Conservation (phyloP, 2,888 invertebrate species). For the Monopis laevigella region DNA sequence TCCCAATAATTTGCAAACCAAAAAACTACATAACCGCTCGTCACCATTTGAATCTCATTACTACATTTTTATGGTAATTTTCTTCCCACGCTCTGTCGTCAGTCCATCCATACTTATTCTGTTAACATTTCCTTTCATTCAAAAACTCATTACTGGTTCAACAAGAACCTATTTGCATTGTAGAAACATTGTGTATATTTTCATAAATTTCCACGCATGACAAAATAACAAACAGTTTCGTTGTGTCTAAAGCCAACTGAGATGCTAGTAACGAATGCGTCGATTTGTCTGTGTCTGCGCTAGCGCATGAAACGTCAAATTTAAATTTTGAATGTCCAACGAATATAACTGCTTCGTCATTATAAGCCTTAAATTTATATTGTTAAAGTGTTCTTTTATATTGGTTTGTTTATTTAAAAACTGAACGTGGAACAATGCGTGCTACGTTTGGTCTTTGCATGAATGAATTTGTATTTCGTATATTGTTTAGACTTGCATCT, state of each 20-base stretch:
- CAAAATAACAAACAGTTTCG: slow-evolving; percentile 2
- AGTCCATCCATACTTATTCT: not conserved
- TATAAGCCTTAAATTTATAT: too few species aligned
- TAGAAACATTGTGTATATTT: not conserved
- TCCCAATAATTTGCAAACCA: not conserved
- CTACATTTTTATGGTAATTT: not conserved
- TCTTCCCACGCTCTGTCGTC: not conserved
- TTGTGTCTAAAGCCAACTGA: slow-evolving; percentile 6
- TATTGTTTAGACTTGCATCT: not conserved
- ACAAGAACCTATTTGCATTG: not conserved
- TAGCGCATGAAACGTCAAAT: slow-evolving; percentile 14
- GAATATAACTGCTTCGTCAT: too few species aligned
- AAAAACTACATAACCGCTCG: not conserved
- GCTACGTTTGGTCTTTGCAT: not conserved
- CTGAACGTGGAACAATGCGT: not conserved
- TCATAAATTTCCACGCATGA: slow-evolving; percentile 10
- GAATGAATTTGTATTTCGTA: slow-evolving; percentile 3
- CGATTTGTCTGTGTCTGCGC: slow-evolving; percentile 14
- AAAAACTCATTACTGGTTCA: not conserved
- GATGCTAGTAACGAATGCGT: slow-evolving; percentile 5
- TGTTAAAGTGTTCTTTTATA: not conserved
- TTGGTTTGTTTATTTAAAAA: not conserved
- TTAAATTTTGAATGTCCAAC: slow-evolving; percentile 13
- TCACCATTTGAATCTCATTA: not conserved
- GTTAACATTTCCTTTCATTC: not conserved